Percentiles rank a stretch among this genome's conserved stretches.
Conservation (phyloP, 2,888 invertebrate species). For the Erebia palarica region DNA sequence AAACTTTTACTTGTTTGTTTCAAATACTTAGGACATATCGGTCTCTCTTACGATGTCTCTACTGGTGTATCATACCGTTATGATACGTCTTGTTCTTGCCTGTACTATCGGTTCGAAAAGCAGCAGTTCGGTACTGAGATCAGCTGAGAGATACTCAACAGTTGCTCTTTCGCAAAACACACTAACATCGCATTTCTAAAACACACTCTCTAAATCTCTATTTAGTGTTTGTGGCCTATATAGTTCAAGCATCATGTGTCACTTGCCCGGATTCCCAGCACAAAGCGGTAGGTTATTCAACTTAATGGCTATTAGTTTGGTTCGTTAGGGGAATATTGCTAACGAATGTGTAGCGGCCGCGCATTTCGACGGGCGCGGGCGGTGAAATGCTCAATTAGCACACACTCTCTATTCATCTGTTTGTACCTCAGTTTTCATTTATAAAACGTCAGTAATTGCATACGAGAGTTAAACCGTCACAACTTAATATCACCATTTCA, state of each 20-base stretch:
- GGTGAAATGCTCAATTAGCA: conserved; percentile 76
- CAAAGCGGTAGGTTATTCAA: conserved; percentile 24
- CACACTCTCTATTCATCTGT: conserved; percentile 55
- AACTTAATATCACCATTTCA: too few relatives aligned
- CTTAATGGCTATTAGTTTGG: conserved; percentile 73
- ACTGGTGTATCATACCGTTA: too few relatives aligned
- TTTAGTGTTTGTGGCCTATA: neutral
- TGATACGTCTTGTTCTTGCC: too few relatives aligned
- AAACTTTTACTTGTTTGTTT: too few relatives aligned
- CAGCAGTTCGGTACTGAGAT: too few relatives aligned
- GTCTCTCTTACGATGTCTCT: too few relatives aligned
- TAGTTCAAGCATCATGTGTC: conserved; percentile 10
- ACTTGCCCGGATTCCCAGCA: conserved; percentile 17
- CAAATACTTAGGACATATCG: too few relatives aligned
- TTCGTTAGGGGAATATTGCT: conserved; percentile 82
- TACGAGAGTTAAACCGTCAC: conserved; percentile 43
- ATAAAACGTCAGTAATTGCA: conserved; percentile 58
- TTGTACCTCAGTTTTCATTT: conserved; percentile 53
- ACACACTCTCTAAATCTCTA: too few relatives aligned
- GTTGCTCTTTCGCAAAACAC: too few relatives aligned
- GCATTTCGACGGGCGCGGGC: conserved; percentile 58
- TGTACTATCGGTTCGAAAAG: too few relatives aligned
- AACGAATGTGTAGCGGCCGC: conserved; percentile 75
- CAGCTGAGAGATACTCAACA: too few relatives aligned
- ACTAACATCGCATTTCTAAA: too few relatives aligned